Percentiles rank a stretch among this genome's conserved stretches.
These are phyloP conservation scores for Paragorgia papillata DNA, from an alignment of 92 coral and sea anemone species.

Conservation along the genomic window DNA sequence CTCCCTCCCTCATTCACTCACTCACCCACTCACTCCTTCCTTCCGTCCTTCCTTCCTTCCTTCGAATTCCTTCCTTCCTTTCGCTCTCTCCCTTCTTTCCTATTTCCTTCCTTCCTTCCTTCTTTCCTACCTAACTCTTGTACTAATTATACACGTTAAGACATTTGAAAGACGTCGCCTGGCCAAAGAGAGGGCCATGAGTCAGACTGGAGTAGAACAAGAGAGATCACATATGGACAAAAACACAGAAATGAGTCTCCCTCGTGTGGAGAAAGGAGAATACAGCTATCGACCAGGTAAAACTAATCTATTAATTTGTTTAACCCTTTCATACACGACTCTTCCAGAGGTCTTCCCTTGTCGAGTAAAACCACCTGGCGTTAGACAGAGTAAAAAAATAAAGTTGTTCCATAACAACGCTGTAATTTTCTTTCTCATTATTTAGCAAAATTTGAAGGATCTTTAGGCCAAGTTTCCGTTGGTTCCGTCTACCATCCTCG, in stretches of 20 bases:
- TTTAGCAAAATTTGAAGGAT: constrained; percentile 76
- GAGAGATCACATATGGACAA: constrained; percentile 46
- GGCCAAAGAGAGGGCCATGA: constrained; percentile 78
- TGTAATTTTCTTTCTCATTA: no score
- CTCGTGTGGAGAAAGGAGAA: constrained; percentile 84
- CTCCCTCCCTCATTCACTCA: no score
- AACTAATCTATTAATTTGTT: no score
- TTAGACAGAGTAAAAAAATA: no score
- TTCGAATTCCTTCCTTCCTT: neutral
- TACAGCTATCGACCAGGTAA: constrained; percentile 82
- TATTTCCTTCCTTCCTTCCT: neutral
- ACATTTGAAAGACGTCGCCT: constrained; percentile 78
- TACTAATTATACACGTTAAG: constrained; percentile 36
- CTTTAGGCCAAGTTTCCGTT: constrained; percentile 87
- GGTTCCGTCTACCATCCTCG: constrained; percentile 91
- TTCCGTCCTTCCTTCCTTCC: neutral
- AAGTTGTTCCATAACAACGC: neutral
- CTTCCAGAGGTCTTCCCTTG: no score
- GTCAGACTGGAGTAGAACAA: constrained; percentile 69
- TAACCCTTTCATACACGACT: no score
- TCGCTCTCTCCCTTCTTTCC: neutral
- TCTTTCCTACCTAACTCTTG: neutral
- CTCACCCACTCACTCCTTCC: no score
- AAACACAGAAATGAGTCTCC: constrained; percentile 76
- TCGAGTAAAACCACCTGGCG: no score